Evolutionary conservation across 2,797 vertebrate genomes (phyloP).

Genomic region (Scarus forsteni): DNA sequence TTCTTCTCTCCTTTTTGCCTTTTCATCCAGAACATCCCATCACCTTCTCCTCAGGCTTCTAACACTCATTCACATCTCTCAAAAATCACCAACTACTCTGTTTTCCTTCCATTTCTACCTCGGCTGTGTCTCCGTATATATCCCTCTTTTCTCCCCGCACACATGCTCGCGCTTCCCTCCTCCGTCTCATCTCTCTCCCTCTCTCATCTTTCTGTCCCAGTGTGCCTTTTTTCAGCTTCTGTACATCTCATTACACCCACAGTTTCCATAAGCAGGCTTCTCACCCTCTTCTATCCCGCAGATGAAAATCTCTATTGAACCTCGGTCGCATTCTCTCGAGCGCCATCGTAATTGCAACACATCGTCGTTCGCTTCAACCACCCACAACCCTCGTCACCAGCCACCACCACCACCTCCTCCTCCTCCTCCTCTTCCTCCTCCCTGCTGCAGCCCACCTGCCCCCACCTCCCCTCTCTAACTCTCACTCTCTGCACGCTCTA

Average conservation of each 20-base stretch:
- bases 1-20: neutral
- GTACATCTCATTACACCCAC: constrained; percentile 74
- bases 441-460: neutral
- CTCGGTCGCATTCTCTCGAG: constrained; percentile 44
- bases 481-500: constrained; percentile 36
- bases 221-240: constrained; percentile 14
- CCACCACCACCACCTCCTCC: constrained; percentile 16
- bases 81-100: neutral
- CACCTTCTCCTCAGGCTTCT: neutral
- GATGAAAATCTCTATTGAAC: constrained; percentile 65
- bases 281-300: constrained; percentile 39
- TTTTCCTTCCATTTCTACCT: neutral
- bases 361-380: constrained; percentile 52
- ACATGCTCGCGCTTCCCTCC: neutral
- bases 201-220: constrained; percentile 16
- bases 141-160: constrained; percentile 10
- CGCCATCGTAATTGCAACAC: constrained; percentile 56
- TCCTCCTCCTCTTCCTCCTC: constrained; percentile 8
- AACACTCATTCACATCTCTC: constrained; percentile 14
- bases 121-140: neutral
- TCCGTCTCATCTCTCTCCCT: constrained; percentile 24
- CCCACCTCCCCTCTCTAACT: neutral
- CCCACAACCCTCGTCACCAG: constrained; percentile 29
- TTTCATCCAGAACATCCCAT: neutral
- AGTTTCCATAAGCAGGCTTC: constrained; percentile 55